A percentile compares a stretch with the other conserved stretches of the same genome.
Evolutionary conservation across 2,797 vertebrate species (phyloP).

Genomic region (Acanthurus lineatus): DNA sequence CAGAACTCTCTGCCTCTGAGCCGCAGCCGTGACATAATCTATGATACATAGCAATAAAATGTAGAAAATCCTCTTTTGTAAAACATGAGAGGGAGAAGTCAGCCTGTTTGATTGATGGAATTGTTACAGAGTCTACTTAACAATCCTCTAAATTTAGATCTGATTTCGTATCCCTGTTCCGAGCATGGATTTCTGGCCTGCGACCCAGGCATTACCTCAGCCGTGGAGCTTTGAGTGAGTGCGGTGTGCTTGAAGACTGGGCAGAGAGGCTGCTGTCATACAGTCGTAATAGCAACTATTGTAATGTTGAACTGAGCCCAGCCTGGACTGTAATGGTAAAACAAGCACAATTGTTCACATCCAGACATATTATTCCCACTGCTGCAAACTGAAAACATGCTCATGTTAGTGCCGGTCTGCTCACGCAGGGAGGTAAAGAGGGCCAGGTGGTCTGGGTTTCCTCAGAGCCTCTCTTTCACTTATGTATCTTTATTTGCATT

Average conservation of each 20-base stretch:
- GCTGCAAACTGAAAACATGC: slow-evolving; percentile 75
- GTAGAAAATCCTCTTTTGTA: slow-evolving; percentile 70
- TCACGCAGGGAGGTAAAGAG: slow-evolving; percentile 60
- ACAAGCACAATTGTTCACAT: slow-evolving; percentile 72
- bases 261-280: slow-evolving; percentile 80
- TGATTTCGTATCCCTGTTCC: slow-evolving; percentile 75
- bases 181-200: slow-evolving; percentile 78
- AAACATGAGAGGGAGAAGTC: slow-evolving; percentile 73
- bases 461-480: slow-evolving; percentile 63
- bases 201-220: slow-evolving; percentile 85
- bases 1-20: slow-evolving; percentile 30
- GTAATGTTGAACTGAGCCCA: slow-evolving; percentile 73
- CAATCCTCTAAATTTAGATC: slow-evolving; percentile 85
- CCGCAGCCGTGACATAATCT: slow-evolving; percentile 65
- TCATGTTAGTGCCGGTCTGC: slow-evolving; percentile 49
- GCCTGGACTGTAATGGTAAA: slow-evolving; percentile 71
- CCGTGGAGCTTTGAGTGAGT: slow-evolving; percentile 74
- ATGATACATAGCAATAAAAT: slow-evolving; percentile 68
- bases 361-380: slow-evolving; percentile 62
- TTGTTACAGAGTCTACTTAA: slow-evolving; percentile 81
- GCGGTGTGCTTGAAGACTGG: slow-evolving; percentile 65
- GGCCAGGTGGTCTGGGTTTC: slow-evolving; percentile 72
- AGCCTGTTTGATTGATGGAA: slow-evolving; percentile 79
- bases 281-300: slow-evolving; percentile 74
- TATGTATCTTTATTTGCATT: slow-evolving; percentile 68